Conservation (phyloP, 2,797 vertebrate genomes). For the Sebastiscus albofasciatus region DNA sequence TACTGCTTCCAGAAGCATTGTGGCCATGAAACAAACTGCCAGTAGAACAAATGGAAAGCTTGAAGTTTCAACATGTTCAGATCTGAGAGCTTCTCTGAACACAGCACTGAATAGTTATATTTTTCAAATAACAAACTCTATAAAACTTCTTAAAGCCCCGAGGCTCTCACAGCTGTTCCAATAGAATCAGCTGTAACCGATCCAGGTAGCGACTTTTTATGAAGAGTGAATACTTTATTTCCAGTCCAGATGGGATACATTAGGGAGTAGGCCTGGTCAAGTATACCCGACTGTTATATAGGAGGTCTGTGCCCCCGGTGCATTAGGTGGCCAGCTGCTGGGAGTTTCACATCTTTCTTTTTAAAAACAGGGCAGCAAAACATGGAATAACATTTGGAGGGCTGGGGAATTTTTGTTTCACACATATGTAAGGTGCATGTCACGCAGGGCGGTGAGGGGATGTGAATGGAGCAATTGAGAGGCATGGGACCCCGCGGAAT, state of each 20-base stretch:
- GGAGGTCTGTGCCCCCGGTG: conserved; percentile 38
- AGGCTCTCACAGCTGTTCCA: conserved; percentile 57
- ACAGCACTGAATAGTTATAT: conserved; percentile 21
- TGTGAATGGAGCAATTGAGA: conserved; percentile 72
- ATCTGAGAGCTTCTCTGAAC: conserved; percentile 36
- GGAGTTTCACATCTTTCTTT: conserved; percentile 42
- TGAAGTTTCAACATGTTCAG: conserved; percentile 34
- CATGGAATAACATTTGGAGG: conserved; percentile 52
- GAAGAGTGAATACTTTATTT: conserved; percentile 61
- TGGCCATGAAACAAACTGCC: conserved; percentile 31
- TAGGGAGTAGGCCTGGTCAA: conserved; percentile 42
- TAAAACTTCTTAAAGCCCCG: conserved; percentile 25
- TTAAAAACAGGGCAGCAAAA: conserved; percentile 43
- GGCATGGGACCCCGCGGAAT: conserved; percentile 58
- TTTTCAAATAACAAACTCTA: conserved; percentile 48
- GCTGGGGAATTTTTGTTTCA: conserved; percentile 42
- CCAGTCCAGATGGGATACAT: conserved; percentile 71
- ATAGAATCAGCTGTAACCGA: conserved; percentile 55
- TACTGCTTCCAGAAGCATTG: conserved; percentile 1
- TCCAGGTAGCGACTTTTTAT: conserved; percentile 54
- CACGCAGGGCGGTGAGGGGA: conserved; percentile 31
- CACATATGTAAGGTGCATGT: conserved; percentile 73
- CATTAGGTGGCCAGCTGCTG: conserved; percentile 57
- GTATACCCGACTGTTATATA: conserved; percentile 10
- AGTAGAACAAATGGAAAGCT: conserved; percentile 6